Conservation (phyloP, 2,888 invertebrate species). For the Proisotoma minuta region DNA sequence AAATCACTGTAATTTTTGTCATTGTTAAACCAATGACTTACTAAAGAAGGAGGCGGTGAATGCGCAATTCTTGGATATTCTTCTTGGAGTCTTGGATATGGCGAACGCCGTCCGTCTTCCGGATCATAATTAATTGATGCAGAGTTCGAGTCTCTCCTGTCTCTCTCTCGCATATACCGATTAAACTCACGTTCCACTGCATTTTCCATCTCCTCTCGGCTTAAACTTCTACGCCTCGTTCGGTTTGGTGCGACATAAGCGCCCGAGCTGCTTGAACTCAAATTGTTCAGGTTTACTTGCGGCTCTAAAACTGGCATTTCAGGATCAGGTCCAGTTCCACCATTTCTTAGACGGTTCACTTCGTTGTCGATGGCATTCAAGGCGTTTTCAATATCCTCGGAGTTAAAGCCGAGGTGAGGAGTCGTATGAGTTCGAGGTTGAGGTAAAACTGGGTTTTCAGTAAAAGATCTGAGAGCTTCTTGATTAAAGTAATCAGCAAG, state of each 20-base stretch:
- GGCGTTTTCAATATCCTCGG: conserved; percentile 5
- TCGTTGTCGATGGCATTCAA: neutral
- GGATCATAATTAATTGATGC: too few relatives aligned
- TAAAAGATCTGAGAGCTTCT: too few relatives aligned
- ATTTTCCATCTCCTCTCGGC: neutral
- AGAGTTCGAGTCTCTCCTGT: too few relatives aligned
- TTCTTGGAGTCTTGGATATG: neutral
- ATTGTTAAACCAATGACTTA: too few relatives aligned
- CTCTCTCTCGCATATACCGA: neutral
- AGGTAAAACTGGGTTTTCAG: too few relatives aligned
- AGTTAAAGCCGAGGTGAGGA: too few relatives aligned
- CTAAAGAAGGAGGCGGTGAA: too few relatives aligned
- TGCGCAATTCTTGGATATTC: too few relatives aligned
- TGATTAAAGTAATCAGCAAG: too few relatives aligned
- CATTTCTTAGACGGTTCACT: neutral
- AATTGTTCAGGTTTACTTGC: conserved; percentile 11
- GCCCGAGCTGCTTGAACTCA: neutral
- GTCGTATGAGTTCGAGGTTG: too few relatives aligned
- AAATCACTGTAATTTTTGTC: too few relatives aligned
- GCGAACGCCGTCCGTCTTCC: conserved; percentile 6
- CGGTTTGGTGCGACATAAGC: neutral
- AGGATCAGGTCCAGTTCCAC: neutral
- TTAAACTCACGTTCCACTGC: neutral
- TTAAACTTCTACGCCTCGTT: too few relatives aligned
- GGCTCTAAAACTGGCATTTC: conserved; percentile 28